phyloP scores from a whole-genome alignment of 2,888 invertebrate species.

The Heliconius sara region DNA sequence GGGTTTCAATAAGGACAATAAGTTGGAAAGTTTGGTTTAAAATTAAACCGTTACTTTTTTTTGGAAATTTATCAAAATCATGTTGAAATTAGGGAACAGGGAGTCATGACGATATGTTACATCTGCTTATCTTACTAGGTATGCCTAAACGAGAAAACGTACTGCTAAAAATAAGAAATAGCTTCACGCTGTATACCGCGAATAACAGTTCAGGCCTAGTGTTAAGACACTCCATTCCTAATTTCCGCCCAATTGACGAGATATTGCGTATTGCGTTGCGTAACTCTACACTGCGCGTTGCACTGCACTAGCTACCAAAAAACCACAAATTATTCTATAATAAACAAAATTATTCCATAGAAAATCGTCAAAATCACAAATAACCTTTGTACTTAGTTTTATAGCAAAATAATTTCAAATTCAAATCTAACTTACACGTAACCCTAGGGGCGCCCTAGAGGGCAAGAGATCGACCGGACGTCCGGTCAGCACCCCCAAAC shows the following conservation, averaged over 20 bases:
- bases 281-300: background rate
- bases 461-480: slow-evolving; percentile 78
- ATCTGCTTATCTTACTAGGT: background rate
- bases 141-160: background rate
- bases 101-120: no score
- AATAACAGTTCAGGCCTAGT: background rate
- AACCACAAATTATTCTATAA: background rate
- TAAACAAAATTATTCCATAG: background rate
- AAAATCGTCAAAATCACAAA: background rate
- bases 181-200: background rate
- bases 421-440: slow-evolving; percentile 57
- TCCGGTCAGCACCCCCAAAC: slow-evolving; percentile 79
- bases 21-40: background rate
- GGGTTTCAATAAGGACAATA: background rate
- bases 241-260: background rate
- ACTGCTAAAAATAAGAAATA: background rate
- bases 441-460: slow-evolving; percentile 61
- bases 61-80: no score
- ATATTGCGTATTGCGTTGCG: background rate
- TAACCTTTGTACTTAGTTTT: background rate
- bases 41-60: no score
- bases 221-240: no score
- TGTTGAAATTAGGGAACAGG: no score
- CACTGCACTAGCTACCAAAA: accelerated
- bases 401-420: slow-evolving; percentile 44